A percentile compares a stretch with the other conserved stretches of the same genome.
Evolutionary conservation across 2,797 vertebrate genomes (phyloP).

Genomic region (Erethizon dorsatum): DNA sequence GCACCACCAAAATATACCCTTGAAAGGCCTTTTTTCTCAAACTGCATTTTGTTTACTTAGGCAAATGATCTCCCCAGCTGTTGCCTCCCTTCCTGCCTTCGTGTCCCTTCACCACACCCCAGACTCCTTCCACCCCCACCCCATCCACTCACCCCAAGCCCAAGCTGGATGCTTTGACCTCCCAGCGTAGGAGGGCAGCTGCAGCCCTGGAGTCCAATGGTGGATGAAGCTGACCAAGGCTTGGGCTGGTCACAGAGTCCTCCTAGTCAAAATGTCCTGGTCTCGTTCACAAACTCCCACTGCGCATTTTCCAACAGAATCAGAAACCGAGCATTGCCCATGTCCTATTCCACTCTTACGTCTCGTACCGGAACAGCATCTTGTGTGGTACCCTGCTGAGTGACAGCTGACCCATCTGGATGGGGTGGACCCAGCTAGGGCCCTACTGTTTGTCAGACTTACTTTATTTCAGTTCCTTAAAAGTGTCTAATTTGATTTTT

Average conservation of each 20-base stretch:
- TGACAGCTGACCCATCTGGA: background rate
- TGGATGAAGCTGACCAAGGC: background rate
- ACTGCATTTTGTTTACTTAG: background rate
- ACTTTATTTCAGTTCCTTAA: background rate
- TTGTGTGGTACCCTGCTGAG: background rate
- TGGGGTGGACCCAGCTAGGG: background rate
- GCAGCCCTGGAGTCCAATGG: background rate
- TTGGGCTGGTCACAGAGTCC: background rate
- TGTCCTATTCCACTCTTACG: accelerated
- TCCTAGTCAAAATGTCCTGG: background rate
- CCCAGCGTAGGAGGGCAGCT: background rate
- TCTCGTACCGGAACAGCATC: background rate
- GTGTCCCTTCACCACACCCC: accelerated
- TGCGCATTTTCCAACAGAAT: background rate
- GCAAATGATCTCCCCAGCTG: background rate
- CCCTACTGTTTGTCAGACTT: background rate
- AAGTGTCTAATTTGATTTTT: background rate
- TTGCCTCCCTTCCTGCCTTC: background rate
- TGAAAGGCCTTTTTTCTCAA: slow-evolving; percentile 1
- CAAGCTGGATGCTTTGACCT: background rate
- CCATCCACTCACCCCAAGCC: background rate
- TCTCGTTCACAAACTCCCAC: background rate
- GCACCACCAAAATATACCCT: background rate
- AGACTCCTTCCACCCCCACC: background rate
- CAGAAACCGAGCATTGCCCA: background rate